Evolutionary conservation across 1,140 invertebrate genomes (phyloP), one percentile per base, ranked within the genome.

Genomic region (Ceratina japonica): DNA sequence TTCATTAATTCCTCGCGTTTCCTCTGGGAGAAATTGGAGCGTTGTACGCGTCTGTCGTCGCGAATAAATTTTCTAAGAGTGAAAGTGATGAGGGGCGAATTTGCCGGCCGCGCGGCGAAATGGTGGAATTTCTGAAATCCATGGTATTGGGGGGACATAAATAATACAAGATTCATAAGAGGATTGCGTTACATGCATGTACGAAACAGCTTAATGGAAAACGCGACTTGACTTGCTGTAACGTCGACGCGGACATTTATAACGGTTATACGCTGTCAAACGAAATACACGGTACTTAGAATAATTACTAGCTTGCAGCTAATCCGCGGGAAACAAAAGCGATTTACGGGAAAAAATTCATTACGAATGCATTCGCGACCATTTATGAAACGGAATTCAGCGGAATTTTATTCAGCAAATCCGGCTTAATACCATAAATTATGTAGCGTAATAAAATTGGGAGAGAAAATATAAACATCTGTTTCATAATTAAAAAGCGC

Each of bases 201-300:
- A 12, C 16, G 65, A 27, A 68, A 68, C 65, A 18, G 22, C 22
- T 68, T 68, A 68, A 68, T 68, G 65, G 49, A 44, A 68, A 68
- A 52, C 65, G n/a, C 51, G 22, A 24, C 64, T 52, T 66, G 64
- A 22, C 44, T 24, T 51, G n/a, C 20, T 51, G 44, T 66, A 66
- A 64, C 31, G 16, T 27, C 49, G 16, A 27, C 24, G 24, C 59
- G 27, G 27, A 31, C 22, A 31, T 27, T 62, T 62, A 13, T 62
- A 62, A 62, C 10, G 27, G 22, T 61, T 24, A 61, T 12, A 61
- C 58, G 20, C 12, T 62, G 22, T 27, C 13, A 8, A 20, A 31
- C 51, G 24, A 13, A 54, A 20, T 16, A 10, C 37, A 44, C 10
- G 37, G 37, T 44, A 44, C 37, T 44, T 44, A 44, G 10, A n/a